phyloP scores from a whole-genome alignment of 2,113 vertebrate genomes.

The Limanda limanda region DNA sequence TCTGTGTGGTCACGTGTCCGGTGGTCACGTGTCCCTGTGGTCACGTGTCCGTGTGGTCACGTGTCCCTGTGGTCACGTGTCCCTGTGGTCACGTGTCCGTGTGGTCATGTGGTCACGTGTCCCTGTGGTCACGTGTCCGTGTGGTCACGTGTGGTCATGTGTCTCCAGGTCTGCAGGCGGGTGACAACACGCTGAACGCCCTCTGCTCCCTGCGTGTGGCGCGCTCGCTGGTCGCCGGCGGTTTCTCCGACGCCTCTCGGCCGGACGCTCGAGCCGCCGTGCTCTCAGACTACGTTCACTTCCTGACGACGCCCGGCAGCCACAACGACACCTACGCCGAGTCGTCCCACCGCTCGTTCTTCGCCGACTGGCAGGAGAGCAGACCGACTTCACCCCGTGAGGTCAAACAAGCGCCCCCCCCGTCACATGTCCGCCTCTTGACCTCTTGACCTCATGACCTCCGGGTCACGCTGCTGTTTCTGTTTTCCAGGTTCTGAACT shows the following conservation, averaged over 20 bases:
- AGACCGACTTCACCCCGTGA: conserved; percentile 36
- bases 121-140: not conserved
- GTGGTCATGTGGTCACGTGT: too few relatives aligned
- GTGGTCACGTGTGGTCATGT: too few relatives aligned
- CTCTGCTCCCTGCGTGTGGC: conserved; percentile 69
- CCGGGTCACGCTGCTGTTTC: not conserved
- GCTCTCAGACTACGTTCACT: conserved; percentile 69
- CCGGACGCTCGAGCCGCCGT: conserved; percentile 62
- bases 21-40: too few relatives aligned
- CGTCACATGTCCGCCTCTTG: not conserved
- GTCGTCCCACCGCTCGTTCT: conserved; percentile 78
- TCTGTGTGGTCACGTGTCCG: too few relatives aligned
- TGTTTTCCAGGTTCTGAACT: conserved; percentile 64
- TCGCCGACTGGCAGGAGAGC: conserved; percentile 71
- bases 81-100: not conserved
- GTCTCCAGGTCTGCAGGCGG: conserved; percentile 68
- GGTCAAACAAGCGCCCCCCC: conserved; percentile 37
- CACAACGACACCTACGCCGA: conserved; percentile 79
- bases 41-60: not conserved
- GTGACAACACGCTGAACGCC: conserved; percentile 76
- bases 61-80: too few relatives aligned
- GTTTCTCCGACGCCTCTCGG: conserved; percentile 29
- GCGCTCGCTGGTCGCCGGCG: conserved; percentile 24
- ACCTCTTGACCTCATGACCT: not conserved
- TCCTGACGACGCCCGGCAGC: conserved; percentile 72